Percentiles rank a stretch among this genome's conserved stretches.
Conservation (phyloP, 2,888 invertebrate genomes). For the Drosophila algonquin region DNA sequence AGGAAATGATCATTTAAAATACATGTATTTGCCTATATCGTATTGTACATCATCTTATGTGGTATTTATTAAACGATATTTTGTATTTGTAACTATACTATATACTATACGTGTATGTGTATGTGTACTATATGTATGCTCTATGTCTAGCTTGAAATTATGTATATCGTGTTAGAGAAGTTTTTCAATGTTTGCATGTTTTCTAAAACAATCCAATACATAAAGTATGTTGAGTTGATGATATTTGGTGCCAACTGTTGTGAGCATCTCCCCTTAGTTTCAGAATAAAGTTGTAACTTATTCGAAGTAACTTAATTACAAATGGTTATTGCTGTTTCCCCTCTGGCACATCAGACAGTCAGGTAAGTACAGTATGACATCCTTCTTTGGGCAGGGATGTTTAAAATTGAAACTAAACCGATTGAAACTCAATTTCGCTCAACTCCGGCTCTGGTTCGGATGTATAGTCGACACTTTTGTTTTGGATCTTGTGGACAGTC, state of each 20-base stretch:
- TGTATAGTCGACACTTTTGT: conserved; percentile 20
- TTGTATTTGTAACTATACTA: conserved; percentile 38
- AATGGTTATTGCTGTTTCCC: neutral
- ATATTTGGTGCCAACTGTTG: conserved; percentile 58
- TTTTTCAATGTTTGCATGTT: conserved; percentile 58
- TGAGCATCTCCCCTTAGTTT: conserved; percentile 30
- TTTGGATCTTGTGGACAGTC: conserved; percentile 70
- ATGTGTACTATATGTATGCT: conserved; percentile 7
- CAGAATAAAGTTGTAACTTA: conserved; percentile 60
- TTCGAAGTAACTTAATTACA: conserved; percentile 11
- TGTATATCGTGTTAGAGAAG: conserved; percentile 45
- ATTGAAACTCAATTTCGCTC: conserved; percentile 13
- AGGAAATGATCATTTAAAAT: conserved; percentile 45
- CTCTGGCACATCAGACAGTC: neutral
- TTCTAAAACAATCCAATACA: conserved; percentile 20
- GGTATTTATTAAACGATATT: conserved; percentile 65
- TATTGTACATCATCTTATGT: conserved; percentile 60
- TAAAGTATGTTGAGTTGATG: conserved; percentile 19
- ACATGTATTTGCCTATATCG: conserved; percentile 52
- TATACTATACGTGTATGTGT: too few species aligned
- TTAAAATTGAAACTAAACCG: neutral
- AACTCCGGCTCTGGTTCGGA: conserved; percentile 38
- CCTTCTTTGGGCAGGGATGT: neutral
- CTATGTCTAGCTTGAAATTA: conserved; percentile 54
- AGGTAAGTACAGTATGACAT: neutral